Conservation (phyloP, 2,797 vertebrate genomes). For the Molothrus aeneus region DNA sequence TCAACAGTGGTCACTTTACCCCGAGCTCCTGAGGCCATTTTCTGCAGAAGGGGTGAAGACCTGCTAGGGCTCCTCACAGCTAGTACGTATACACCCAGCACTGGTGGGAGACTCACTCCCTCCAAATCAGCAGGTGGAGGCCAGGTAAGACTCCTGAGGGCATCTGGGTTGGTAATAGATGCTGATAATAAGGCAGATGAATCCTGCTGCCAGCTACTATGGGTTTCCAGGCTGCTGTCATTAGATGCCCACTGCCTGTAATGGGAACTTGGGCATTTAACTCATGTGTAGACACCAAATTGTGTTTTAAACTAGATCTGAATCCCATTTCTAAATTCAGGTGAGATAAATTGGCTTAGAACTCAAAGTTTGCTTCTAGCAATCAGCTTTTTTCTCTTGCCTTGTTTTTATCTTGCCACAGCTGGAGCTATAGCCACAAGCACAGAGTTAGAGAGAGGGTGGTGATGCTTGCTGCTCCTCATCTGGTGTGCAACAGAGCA, state of each 20-base stretch:
- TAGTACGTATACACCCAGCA: neutral
- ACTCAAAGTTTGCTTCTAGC: neutral
- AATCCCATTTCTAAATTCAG: neutral
- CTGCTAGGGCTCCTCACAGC: neutral
- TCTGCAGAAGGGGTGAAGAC: neutral
- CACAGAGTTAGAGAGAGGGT: fast-evolving
- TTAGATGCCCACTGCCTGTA: neutral
- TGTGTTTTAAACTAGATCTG: neutral
- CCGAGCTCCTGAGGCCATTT: neutral
- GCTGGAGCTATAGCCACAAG: neutral
- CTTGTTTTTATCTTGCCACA: neutral
- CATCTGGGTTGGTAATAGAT: neutral
- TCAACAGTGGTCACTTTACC: neutral
- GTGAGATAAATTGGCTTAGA: neutral
- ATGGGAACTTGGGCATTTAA: neutral
- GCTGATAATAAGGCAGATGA: neutral
- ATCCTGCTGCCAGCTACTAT: neutral
- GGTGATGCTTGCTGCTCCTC: neutral
- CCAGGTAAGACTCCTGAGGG: neutral
- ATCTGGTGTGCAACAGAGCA: neutral
- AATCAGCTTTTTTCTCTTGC: neutral
- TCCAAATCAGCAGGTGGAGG: neutral
- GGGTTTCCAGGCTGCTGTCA: neutral
- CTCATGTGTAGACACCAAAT: neutral
- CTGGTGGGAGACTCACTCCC: fast-evolving